phyloP scores from a whole-genome alignment of 2,797 vertebrate species.

The Falco naumanni region DNA sequence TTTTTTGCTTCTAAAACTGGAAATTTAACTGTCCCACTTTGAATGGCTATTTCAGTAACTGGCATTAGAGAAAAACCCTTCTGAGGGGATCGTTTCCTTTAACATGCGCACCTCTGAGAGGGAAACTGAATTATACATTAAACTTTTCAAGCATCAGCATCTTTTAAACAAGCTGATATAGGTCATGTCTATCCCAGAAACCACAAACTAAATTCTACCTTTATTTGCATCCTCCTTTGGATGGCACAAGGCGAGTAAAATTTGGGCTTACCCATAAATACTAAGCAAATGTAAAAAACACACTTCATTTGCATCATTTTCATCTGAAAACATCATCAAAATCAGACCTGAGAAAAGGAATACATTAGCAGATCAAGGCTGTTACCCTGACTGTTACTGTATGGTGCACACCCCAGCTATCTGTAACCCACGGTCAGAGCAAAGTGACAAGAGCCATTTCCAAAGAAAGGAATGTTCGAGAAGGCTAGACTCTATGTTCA shows the following conservation, averaged over 20 bases:
- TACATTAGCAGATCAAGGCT: not conserved
- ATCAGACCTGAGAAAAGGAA: not conserved
- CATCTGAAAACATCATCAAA: not conserved
- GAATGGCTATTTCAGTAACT: constrained; percentile 77
- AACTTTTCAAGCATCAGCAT: not conserved
- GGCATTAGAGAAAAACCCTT: constrained; percentile 61
- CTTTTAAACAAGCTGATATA: not conserved
- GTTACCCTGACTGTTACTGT: not conserved
- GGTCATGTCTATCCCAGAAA: constrained; percentile 18
- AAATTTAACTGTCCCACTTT: constrained; percentile 78
- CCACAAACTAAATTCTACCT: not conserved
- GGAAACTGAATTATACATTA: constrained; percentile 47
- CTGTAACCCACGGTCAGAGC: not conserved
- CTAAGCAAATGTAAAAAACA: not conserved
- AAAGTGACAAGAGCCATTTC: not conserved
- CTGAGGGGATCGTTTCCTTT: constrained; percentile 69
- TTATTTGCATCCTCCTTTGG: not conserved
- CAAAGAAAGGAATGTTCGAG: not conserved
- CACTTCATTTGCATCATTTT: not conserved
- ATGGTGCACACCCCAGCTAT: no score
- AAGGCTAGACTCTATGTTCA: not conserved
- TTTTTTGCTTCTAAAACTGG: constrained; percentile 50
- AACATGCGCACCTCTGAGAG: constrained; percentile 44
- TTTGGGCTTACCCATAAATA: not conserved
- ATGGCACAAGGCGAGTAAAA: not conserved